phyloP scores from a whole-genome alignment of 2,888 invertebrate genomes.

The Entomobrya multifasciata region DNA sequence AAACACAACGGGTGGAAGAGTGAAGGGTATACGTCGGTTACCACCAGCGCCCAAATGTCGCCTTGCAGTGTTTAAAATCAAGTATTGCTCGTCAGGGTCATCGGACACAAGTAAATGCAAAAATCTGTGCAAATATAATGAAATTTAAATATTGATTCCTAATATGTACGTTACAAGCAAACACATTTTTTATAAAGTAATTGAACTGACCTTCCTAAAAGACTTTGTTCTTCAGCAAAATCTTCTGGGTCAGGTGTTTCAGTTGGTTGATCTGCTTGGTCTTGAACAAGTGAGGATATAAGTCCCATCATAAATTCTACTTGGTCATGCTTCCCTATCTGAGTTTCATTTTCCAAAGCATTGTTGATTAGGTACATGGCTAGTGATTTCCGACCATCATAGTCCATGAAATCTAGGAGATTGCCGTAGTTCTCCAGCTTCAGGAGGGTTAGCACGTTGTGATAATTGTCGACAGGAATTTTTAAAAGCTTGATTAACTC shows the following conservation, averaged over 20 bases:
- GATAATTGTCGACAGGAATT: conserved; percentile 97
- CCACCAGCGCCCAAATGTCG: conserved; percentile 96
- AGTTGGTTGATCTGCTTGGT: conserved; percentile 88
- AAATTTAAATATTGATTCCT: no score
- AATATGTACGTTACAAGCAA: no score
- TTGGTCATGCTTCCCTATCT: conserved; percentile 93
- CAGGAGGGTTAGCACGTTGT: conserved; percentile 93
- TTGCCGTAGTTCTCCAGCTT: conserved; percentile 93
- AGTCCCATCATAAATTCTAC: conserved; percentile 84
- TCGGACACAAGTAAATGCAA: conserved; percentile 92
- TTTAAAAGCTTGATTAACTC: conserved; percentile 96
- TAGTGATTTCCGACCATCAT: conserved; percentile 90
- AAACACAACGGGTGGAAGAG: conserved; percentile 96
- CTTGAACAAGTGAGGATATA: conserved; percentile 92
- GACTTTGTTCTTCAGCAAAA: conserved; percentile 96
- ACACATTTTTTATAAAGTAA: no score
- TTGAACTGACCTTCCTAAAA: conserved; percentile 88
- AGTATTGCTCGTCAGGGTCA: conserved; percentile 91
- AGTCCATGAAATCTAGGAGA: conserved; percentile 93
- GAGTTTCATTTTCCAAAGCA: conserved; percentile 93
- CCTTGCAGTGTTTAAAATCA: conserved; percentile 93
- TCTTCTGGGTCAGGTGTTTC: conserved; percentile 94
- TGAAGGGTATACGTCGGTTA: conserved; percentile 91
- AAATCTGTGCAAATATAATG: conserved; percentile 83
- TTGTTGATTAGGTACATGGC: conserved; percentile 94